A percentile compares a stretch with the other conserved stretches of the same genome.
phyloP scores from a whole-genome alignment of 2,113 vertebrate genomes.

The Larimichthys polyactis region DNA sequence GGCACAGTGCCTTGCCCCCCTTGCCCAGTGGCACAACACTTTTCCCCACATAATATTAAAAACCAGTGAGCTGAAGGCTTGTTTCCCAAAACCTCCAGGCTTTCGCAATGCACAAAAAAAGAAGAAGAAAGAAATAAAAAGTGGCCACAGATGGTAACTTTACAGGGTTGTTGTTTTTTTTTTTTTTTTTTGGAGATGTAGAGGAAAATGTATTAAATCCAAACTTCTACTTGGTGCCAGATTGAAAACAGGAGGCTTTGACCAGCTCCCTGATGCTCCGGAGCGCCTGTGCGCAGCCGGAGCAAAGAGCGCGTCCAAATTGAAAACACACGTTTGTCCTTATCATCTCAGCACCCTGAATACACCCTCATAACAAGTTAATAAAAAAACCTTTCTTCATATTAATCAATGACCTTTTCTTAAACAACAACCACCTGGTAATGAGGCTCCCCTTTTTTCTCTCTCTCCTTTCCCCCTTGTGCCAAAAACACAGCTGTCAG shows the following conservation, averaged over 20 bases:
- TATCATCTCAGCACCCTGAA: slow-evolving; percentile 12
- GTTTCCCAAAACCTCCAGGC: background rate
- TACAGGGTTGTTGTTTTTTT: background rate
- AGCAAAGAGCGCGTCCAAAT: slow-evolving; percentile 48
- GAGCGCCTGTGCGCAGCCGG: slow-evolving; percentile 56
- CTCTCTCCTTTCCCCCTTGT: background rate
- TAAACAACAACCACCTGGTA: background rate
- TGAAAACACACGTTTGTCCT: slow-evolving; percentile 41
- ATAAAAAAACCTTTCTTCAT: background rate
- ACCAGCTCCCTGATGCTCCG: slow-evolving; percentile 47
- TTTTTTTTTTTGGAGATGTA: slow-evolving; percentile 13
- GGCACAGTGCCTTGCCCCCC: slow-evolving; percentile 3
- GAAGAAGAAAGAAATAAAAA: background rate
- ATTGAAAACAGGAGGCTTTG: slow-evolving; percentile 51
- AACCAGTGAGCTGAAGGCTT: background rate
- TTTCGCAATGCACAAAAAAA: background rate
- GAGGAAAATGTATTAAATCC: slow-evolving; percentile 54
- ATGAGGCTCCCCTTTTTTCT: background rate
- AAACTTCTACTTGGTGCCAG: slow-evolving; percentile 39
- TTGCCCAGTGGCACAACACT: slow-evolving; percentile 22
- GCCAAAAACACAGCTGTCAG: slow-evolving; percentile 38
- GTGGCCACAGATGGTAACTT: slow-evolving; percentile 43
- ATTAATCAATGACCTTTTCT: slow-evolving; percentile 2
- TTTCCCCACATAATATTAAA: slow-evolving; percentile 20
- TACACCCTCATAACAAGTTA: background rate